Conservation (phyloP, 2,113 vertebrate genomes). For the Ictalurus furcatus region DNA sequence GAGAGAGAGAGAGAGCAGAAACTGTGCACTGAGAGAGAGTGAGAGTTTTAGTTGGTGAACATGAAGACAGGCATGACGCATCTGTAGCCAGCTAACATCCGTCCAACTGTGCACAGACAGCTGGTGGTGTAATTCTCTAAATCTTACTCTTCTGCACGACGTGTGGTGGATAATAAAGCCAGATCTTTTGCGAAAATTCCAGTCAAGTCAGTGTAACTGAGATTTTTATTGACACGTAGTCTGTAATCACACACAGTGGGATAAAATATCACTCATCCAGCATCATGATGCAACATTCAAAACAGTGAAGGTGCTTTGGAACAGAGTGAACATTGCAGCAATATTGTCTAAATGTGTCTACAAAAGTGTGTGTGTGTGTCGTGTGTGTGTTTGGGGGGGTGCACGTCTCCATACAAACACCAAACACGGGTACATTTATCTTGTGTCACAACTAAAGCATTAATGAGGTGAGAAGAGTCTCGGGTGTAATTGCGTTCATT, state of each 20-base stretch:
- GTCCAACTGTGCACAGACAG: slow-evolving; percentile 37
- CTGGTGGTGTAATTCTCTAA: slow-evolving; percentile 30
- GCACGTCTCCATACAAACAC: not conserved
- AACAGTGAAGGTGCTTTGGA: not conserved
- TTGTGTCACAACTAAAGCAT: not conserved
- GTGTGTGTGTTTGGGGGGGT: not conserved
- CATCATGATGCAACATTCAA: not conserved
- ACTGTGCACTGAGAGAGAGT: not conserved
- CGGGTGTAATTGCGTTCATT: not conserved
- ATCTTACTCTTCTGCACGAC: slow-evolving; percentile 5
- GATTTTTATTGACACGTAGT: not conserved
- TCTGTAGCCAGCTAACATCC: slow-evolving; percentile 33
- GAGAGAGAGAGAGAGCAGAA: not conserved
- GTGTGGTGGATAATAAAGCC: slow-evolving; percentile 7
- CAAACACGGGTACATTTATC: not conserved
- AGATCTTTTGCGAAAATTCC: not conserved
- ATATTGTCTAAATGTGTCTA: not conserved
- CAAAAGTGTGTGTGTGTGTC: not conserved
- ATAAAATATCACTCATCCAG: not conserved
- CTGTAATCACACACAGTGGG: not conserved
- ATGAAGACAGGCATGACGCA: slow-evolving; percentile 43
- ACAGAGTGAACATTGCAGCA: not conserved
- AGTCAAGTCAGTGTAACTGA: not conserved
- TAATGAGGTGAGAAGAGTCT: not conserved
- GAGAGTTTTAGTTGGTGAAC: slow-evolving; percentile 31